Evolutionary conservation across 2,888 invertebrate genomes (phyloP).

Genomic region (Blastobasis lacticolella): DNA sequence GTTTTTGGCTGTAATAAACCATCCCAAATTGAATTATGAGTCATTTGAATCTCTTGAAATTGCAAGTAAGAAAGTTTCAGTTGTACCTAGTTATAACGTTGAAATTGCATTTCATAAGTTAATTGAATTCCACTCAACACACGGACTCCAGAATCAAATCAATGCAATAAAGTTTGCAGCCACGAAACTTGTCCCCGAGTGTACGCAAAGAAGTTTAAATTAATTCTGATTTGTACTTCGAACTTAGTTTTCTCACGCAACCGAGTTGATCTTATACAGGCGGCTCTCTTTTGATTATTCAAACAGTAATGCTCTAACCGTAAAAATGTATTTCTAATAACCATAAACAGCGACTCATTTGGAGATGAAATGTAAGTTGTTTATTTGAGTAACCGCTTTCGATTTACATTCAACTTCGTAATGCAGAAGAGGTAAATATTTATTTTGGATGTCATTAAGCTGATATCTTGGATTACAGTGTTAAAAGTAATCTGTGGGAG

Average conservation of each 20-base stretch:
- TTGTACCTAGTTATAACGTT: no score
- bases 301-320: conserved; percentile 23
- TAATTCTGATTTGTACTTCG: conserved; percentile 45
- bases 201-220: conserved; percentile 37
- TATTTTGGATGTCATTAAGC: no score
- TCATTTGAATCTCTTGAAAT: no score
- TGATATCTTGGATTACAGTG: no score
- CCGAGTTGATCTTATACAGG: conserved; percentile 22
- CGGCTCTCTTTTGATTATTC: conserved; percentile 30
- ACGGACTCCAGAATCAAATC: no score
- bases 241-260: conserved; percentile 47
- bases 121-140: no score
- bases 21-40: no score
- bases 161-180: no score
- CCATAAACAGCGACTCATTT: conserved; percentile 31
- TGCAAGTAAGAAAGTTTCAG: no score
- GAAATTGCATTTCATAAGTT: no score
- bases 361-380: conserved; percentile 17
- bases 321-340: conserved; percentile 20
- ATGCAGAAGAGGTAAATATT: background rate
- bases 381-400: conserved; percentile 22
- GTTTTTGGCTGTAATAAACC: no score
- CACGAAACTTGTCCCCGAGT: conserved; percentile 16
- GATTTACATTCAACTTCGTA: conserved; percentile 21
- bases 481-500: no score